Conservation (phyloP, 2,797 vertebrate genomes). For the Myiotriccus ornatus region DNA sequence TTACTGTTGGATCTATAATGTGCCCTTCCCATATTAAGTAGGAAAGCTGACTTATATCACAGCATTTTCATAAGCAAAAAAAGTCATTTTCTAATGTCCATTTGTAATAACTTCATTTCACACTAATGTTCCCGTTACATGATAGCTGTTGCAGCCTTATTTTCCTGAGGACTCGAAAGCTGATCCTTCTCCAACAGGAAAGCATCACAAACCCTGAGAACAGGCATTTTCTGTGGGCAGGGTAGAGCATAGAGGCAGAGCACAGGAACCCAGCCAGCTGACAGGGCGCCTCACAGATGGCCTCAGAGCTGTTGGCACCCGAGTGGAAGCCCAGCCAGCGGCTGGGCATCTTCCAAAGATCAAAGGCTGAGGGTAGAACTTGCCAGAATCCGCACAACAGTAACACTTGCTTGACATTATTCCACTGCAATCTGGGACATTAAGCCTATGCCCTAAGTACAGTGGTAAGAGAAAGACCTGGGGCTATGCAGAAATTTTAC, state of each 20-base stretch:
- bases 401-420: background rate
- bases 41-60: background rate
- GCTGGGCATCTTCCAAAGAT: background rate
- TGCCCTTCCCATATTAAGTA: background rate
- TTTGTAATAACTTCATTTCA: slow-evolving; percentile 8
- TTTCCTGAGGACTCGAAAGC: background rate
- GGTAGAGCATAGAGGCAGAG: background rate
- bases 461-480: background rate
- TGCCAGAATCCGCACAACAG: rapidly evolving
- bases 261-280: background rate
- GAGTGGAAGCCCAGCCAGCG: background rate
- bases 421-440: background rate
- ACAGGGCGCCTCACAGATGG: background rate
- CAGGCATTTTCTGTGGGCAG: background rate
- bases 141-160: background rate
- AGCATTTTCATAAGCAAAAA: background rate
- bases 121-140: background rate
- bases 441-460: background rate
- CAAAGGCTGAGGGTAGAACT: background rate
- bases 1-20: background rate
- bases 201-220: background rate
- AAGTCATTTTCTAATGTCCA: background rate
- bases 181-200: background rate
- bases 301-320: background rate
- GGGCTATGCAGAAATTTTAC: background rate